These are phyloP conservation scores for Arrhamphus sclerolepis DNA, from an alignment of 2,797 vertebrate species.

Conservation along the genomic window DNA sequence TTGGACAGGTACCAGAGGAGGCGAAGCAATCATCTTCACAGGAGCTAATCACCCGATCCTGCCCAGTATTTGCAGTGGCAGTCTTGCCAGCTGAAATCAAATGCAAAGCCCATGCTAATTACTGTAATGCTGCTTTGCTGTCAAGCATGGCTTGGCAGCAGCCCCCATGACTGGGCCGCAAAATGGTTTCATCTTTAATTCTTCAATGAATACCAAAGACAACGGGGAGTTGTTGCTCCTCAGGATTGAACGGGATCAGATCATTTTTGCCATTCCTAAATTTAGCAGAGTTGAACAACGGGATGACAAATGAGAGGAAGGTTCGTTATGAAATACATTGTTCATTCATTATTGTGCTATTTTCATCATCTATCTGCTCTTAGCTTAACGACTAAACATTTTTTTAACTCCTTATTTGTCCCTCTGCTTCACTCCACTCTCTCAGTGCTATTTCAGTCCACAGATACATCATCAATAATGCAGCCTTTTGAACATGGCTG, in stretches of 20 bases:
- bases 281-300: constrained; percentile 8
- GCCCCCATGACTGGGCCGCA: constrained; percentile 27
- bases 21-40: constrained; percentile 68
- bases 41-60: constrained; percentile 70
- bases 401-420: neutral
- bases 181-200: constrained; percentile 45
- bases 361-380: neutral
- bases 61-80: constrained; percentile 68
- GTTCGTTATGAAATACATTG: constrained; percentile 7
- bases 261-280: constrained; percentile 28
- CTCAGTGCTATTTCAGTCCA: constrained; percentile 33
- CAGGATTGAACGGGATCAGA: constrained; percentile 25
- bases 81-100: constrained; percentile 69
- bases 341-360: neutral
- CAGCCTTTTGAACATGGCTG: constrained; percentile 55
- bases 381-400: neutral
- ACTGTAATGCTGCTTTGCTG: constrained; percentile 69
- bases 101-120: constrained; percentile 79
- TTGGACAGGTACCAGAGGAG: constrained; percentile 66
- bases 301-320: constrained; percentile 30
- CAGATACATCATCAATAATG: constrained; percentile 73
- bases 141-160: constrained; percentile 63
- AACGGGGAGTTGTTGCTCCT: constrained; percentile 24
- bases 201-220: constrained; percentile 47
- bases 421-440: constrained; percentile 2